Conservation (phyloP, 2,797 vertebrate genomes). For the Enteromius viviparus region DNA sequence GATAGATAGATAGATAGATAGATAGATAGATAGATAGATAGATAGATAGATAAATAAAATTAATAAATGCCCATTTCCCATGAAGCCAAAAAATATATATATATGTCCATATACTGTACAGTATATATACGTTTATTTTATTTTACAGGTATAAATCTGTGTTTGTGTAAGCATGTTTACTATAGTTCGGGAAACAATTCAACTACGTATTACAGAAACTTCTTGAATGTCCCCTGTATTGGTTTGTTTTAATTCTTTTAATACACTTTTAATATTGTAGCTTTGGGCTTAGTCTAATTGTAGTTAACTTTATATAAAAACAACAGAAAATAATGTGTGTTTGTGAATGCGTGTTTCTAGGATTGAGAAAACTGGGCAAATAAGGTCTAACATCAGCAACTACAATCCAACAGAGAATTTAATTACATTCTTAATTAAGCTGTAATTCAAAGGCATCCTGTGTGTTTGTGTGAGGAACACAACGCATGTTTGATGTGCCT, state of each 20-base stretch:
- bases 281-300: not conserved
- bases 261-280: not conserved
- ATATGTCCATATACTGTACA: not conserved
- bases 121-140: too few relatives aligned
- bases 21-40: not conserved
- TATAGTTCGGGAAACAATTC: not conserved
- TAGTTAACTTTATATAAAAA: not conserved
- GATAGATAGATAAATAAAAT: not conserved
- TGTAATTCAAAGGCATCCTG: slow-evolving; percentile 26
- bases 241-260: not conserved
- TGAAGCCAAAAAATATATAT: not conserved
- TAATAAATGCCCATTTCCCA: not conserved
- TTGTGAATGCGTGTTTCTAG: not conserved
- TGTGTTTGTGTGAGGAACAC: slow-evolving; percentile 25
- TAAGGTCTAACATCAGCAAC: slow-evolving; percentile 5
- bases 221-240: not conserved
- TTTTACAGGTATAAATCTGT: not conserved
- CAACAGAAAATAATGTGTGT: not conserved
- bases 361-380: slow-evolving; percentile 1
- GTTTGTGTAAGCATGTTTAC: not conserved
- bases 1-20: not conserved
- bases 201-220: not conserved
- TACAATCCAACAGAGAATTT: slow-evolving; percentile 41
- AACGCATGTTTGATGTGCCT: slow-evolving; percentile 29
- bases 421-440: slow-evolving; percentile 47